Conservation (phyloP, 2,797 vertebrate species). For the Semaprochilodus insignis region DNA sequence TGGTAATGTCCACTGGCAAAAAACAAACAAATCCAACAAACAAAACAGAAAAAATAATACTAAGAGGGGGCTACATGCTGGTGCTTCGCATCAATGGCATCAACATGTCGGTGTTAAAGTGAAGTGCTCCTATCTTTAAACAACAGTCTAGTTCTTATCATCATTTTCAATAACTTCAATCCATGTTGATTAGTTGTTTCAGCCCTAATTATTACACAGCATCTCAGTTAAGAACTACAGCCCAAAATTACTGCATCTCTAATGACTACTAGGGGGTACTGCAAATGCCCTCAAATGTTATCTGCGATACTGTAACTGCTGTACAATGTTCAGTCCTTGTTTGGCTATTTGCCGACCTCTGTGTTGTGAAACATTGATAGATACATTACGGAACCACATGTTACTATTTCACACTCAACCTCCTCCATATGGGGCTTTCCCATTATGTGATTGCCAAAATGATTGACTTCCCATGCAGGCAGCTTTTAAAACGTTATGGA, state of each 20-base stretch:
- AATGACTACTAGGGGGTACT: background rate
- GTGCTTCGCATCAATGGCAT: too few species aligned
- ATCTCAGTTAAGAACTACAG: background rate
- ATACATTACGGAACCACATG: constrained; percentile 24
- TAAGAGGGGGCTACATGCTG: too few species aligned
- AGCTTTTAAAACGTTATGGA: background rate
- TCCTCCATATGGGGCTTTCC: constrained; percentile 22
- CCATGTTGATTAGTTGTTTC: background rate
- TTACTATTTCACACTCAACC: constrained; percentile 34
- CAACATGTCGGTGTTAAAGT: too few species aligned
- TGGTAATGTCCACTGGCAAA: too few species aligned
- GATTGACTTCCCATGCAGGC: background rate
- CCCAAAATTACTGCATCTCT: background rate
- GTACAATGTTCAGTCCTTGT: background rate
- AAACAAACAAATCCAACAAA: too few species aligned
- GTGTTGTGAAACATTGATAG: constrained; percentile 28
- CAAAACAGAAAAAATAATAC: too few species aligned
- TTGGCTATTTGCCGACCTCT: background rate
- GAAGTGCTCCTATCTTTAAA: too few species aligned
- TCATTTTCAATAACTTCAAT: too few species aligned
- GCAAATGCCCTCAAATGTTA: background rate
- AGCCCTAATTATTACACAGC: background rate
- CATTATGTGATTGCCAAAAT: background rate
- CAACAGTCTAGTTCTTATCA: too few species aligned
- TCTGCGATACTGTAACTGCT: background rate